A percentile compares a stretch with the other conserved stretches of the same genome.
phyloP scores from a whole-genome alignment of 1,140 invertebrate genomes.

The Xylocopa sonorina region DNA sequence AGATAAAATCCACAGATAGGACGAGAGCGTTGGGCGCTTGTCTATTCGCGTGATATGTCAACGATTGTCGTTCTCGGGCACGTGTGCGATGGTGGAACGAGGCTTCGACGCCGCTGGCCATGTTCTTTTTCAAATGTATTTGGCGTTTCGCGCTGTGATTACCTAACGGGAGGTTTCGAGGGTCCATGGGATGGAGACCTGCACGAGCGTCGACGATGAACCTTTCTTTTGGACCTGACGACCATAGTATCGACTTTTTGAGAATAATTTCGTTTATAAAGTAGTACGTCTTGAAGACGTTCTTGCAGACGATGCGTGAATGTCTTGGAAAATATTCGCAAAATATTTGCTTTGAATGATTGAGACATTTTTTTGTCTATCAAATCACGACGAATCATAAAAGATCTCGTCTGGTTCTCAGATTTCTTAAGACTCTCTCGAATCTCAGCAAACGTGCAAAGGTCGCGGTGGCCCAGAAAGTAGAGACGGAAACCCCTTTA shows the following conservation, averaged over 20 bases:
- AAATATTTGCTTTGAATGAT: too few relatives aligned
- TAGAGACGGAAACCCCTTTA: neutral
- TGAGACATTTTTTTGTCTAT: too few relatives aligned
- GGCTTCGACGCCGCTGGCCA: neutral
- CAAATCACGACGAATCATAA: too few relatives aligned
- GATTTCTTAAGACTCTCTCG: neutral
- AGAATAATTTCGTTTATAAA: too few relatives aligned
- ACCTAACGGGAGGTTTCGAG: conserved; percentile 21
- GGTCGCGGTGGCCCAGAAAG: too few relatives aligned
- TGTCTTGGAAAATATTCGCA: too few relatives aligned
- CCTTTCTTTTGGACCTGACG: too few relatives aligned
- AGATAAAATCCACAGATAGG: conserved; percentile 35
- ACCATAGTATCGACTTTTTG: too few relatives aligned
- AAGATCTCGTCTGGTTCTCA: neutral
- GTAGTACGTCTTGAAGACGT: too few relatives aligned
- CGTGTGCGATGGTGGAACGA: conserved; percentile 18
- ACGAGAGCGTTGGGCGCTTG: too few relatives aligned
- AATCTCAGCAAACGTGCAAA: neutral
- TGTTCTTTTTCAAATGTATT: conserved; percentile 12
- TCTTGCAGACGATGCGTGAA: too few relatives aligned
- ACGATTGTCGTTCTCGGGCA: conserved; percentile 18
- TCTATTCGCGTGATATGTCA: conserved; percentile 42
- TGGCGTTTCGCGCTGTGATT: neutral
- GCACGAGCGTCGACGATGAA: too few relatives aligned
- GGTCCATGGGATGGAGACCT: neutral